Evolutionary conservation across 2,797 vertebrate genomes (phyloP).

Genomic region (Capromys pilorides): DNA sequence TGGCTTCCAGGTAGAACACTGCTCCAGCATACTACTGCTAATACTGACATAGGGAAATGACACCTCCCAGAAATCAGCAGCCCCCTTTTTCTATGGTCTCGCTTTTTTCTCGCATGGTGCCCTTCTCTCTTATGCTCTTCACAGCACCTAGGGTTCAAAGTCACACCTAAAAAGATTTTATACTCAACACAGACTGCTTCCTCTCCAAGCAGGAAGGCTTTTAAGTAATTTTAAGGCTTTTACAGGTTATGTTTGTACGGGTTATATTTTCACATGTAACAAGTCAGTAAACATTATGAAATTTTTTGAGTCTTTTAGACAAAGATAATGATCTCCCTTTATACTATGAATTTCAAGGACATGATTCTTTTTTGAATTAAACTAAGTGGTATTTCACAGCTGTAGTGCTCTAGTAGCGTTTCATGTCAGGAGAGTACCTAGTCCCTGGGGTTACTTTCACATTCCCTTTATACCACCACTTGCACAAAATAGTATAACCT

Average conservation of each 20-base stretch:
- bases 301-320: neutral
- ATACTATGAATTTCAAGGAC: slow-evolving; percentile 61
- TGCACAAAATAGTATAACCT: neutral
- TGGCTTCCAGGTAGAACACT: neutral
- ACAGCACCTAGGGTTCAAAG: slow-evolving; percentile 47
- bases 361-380: slow-evolving; percentile 48
- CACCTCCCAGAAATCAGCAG: neutral
- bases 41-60: neutral
- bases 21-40: neutral
- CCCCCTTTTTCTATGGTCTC: neutral
- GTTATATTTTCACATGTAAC: slow-evolving; percentile 61
- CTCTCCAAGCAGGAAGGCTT: slow-evolving; percentile 64
- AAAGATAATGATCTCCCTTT: slow-evolving; percentile 55
- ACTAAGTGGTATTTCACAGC: slow-evolving; percentile 26
- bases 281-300: slow-evolving; percentile 59
- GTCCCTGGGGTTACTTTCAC: neutral
- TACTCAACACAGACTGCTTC: neutral
- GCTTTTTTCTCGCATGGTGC: neutral
- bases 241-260: slow-evolving; percentile 46
- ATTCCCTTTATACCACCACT: neutral
- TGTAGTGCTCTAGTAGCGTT: neutral
- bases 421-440: neutral
- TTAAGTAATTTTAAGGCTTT: slow-evolving; percentile 64
- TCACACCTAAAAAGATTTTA: slow-evolving; percentile 59
- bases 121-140: neutral